Conservation (phyloP, 2,113 vertebrate genomes). For the Pteronura brasiliensis region DNA sequence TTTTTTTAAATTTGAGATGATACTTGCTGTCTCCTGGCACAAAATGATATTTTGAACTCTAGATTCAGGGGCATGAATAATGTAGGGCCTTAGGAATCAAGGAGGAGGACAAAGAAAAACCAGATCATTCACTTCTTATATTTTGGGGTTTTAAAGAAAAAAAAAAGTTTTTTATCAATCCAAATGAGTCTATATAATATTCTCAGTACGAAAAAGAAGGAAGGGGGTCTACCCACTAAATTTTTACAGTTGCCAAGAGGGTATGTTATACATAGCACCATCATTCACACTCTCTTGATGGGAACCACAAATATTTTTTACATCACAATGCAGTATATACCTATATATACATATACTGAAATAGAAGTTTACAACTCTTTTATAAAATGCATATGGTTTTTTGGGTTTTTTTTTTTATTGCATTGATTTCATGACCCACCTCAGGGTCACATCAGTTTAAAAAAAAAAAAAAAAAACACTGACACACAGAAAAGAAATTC, state of each 20-base stretch:
- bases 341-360: neutral
- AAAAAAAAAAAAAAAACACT: neutral
- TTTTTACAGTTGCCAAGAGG: neutral
- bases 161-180: neutral
- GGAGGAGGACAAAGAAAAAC: neutral
- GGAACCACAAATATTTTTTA: neutral
- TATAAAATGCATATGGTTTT: neutral
- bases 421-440: neutral
- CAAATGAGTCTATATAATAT: neutral
- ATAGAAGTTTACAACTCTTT: neutral
- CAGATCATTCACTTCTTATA: neutral
- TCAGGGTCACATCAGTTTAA: neutral
- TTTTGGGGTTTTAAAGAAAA: neutral
- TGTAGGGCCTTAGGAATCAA: neutral
- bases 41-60: neutral
- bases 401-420: neutral
- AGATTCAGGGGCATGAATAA: neutral
- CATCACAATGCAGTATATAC: neutral
- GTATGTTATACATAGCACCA: neutral
- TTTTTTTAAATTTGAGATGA: neutral
- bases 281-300: neutral
- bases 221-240: neutral
- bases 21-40: neutral
- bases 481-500: neutral
- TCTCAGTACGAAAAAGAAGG: neutral